phyloP scores from a whole-genome alignment of 2,113 vertebrate species.

The Cairina moschata region DNA sequence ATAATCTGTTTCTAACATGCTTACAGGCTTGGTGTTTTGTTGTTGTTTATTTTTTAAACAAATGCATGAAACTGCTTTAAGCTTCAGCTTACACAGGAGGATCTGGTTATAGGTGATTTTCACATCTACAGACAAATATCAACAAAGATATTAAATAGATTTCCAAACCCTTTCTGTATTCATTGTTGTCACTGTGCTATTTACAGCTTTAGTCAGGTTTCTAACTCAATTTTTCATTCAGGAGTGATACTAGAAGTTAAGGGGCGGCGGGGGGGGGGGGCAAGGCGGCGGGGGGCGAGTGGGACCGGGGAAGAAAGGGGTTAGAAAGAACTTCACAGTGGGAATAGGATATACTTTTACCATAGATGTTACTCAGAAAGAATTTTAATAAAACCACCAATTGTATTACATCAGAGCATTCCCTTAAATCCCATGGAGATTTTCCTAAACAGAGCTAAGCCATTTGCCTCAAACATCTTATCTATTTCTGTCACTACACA shows the following conservation, averaged over 20 bases:
- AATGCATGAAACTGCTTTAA: not conserved
- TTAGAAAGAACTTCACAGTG: not conserved
- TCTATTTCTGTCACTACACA: constrained; percentile 69
- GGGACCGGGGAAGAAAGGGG: not conserved
- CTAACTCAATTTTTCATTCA: not conserved
- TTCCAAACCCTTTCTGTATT: not conserved
- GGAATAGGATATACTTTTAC: constrained; percentile 9
- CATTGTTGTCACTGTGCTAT: not conserved
- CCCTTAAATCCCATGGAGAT: constrained; percentile 68
- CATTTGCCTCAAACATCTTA: constrained; percentile 62
- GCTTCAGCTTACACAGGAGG: not conserved
- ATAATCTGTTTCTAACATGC: not conserved
- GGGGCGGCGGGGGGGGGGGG: no score
- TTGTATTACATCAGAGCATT: constrained; percentile 67
- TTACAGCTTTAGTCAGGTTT: not conserved
- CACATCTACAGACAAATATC: not conserved
- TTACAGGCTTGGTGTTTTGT: not conserved
- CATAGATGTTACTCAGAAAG: constrained; percentile 54
- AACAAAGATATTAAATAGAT: not conserved
- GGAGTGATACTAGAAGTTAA: not conserved
- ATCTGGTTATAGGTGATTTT: not conserved
- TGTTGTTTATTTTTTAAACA: not conserved
- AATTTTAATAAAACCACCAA: constrained; percentile 70
- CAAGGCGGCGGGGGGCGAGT: not conserved
- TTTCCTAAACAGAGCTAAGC: constrained; percentile 72